Evolutionary conservation across 2,888 invertebrate genomes (phyloP), one percentile per base, ranked within the genome.

Genomic region (Lutraria lutraria): DNA sequence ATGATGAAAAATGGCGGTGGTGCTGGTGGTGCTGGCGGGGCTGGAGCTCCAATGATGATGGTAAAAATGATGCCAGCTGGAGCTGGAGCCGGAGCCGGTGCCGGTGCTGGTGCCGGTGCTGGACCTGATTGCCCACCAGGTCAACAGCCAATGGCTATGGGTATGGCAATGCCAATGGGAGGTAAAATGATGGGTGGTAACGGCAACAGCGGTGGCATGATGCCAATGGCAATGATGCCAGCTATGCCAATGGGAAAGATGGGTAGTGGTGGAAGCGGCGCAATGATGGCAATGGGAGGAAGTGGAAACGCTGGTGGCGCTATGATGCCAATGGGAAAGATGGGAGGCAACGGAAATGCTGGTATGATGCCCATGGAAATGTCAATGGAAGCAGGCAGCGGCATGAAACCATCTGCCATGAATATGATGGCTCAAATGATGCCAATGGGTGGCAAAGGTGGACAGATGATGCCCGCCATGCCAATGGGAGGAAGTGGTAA

Each of bases 281-380:
- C 25, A 4, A 82, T 56, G 80, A 84, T 84, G 84, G 68, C 68
- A 31, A 83, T 83, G 83, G 63, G 63, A 60, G 54, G 10, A 43
- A 53, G 84, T 29, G 16, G 25, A 68, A 34, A 16, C 10, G 29
- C n/a, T 8, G 21, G 25, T 8, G 56, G 16, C 25, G 31, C 31
- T 29, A 54, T 60, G 83, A 83, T 83, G 83, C 68, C 68, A 76
- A 84, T 83, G 83, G 83, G 34, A 25, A 83, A n/a, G n/a, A 63
- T 63, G 60, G 63, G 63, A 43, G 60, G 83, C n/a, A n/a, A 25
- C 63, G 34, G 43, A 63, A 83, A 83, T 34, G 56, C 31, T 10
- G 56, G 72, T 29, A 84, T 84, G 84, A 84, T 84, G 84, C 83
- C 83, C 0, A 83, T 83, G 83, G 72, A 83, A 16, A 83, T 68